Evolutionary conservation across 2,113 vertebrate species (phyloP).

Genomic region (Acrocephalus kingi): DNA sequence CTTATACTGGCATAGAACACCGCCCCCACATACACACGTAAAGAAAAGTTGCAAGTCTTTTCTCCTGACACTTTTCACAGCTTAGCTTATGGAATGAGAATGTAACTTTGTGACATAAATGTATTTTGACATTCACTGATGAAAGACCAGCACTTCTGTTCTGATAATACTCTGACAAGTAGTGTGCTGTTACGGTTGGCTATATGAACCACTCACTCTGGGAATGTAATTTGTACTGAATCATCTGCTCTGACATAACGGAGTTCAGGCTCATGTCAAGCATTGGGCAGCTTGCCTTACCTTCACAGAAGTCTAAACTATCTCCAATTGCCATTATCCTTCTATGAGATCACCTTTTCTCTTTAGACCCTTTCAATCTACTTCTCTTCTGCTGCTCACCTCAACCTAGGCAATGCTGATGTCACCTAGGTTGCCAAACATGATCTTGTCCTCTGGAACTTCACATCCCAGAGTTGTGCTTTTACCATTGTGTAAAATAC

Average conservation of each 20-base stretch:
- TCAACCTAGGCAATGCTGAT: background rate
- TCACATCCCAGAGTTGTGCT: background rate
- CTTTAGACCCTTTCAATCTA: background rate
- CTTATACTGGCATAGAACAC: background rate
- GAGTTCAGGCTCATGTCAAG: background rate
- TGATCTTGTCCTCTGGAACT: background rate
- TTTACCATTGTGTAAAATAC: background rate
- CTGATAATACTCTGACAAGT: background rate
- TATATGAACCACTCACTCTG: background rate
- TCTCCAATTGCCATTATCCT: background rate
- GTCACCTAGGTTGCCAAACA: background rate
- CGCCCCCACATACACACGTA: accelerated
- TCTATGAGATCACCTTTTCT: background rate
- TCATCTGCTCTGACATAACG: background rate
- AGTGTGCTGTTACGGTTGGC: background rate
- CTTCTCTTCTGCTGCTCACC: background rate
- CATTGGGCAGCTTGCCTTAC: background rate
- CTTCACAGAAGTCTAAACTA: background rate
- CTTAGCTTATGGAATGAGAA: background rate
- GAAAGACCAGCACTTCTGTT: background rate
- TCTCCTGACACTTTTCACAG: background rate
- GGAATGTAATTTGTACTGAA: background rate
- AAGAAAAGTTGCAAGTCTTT: background rate
- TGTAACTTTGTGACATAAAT: background rate
- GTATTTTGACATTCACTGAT: background rate